These are phyloP conservation scores for Pangasius macronema DNA, from an alignment of 2,797 vertebrate species.

Conservation along the genomic window DNA sequence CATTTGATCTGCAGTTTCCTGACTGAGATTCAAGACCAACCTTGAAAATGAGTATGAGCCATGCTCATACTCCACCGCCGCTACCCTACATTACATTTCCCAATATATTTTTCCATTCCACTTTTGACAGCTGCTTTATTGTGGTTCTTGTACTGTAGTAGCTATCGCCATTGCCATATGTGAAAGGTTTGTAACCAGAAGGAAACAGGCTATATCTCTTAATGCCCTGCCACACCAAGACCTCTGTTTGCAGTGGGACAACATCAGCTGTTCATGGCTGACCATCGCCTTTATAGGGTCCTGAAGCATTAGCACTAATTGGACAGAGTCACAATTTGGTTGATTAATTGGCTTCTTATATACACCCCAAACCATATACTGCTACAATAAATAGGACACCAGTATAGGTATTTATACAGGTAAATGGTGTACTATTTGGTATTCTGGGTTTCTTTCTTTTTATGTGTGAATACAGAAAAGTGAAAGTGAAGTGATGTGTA, in stretches of 20 bases:
- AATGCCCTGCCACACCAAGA: neutral
- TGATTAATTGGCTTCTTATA: neutral
- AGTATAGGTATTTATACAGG: neutral
- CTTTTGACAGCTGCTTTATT: neutral
- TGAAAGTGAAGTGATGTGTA: too few relatives aligned
- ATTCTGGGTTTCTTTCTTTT: neutral
- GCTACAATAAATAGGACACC: neutral
- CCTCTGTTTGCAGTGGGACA: neutral
- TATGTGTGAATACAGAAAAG: neutral
- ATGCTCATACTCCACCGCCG: neutral
- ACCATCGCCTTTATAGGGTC: neutral
- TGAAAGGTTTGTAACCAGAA: neutral
- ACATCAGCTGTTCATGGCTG: neutral
- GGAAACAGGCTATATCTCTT: neutral
- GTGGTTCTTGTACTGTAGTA: neutral
- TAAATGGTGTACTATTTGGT: neutral
- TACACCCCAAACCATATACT: neutral
- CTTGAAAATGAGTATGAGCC: neutral
- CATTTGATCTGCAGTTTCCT: constrained; percentile 22
- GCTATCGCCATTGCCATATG: neutral
- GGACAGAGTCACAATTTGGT: neutral
- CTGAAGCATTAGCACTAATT: neutral
- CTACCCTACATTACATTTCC: constrained; percentile 5
- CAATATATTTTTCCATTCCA: constrained; percentile 6
- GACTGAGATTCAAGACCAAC: constrained; percentile 23